A percentile compares a stretch with the other conserved stretches of the same genome.
These are phyloP conservation scores for Hemiprocne comata DNA, from an alignment of 2,113 vertebrate species.

Conservation along the genomic window DNA sequence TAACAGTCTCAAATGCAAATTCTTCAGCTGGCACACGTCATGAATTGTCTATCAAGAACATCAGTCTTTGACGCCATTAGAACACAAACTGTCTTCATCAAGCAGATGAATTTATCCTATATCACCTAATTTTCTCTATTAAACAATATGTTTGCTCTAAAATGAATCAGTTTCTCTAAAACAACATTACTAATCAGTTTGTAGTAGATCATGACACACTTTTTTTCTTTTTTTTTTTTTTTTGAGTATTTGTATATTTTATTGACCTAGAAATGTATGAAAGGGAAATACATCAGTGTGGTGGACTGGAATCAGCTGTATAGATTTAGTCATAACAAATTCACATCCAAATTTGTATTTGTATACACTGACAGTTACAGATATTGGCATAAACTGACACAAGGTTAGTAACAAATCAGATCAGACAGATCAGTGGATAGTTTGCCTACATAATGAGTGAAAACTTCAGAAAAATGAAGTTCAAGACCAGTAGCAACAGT, in stretches of 20 bases:
- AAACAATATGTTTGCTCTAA: background rate
- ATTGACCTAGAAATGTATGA: background rate
- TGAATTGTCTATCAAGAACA: background rate
- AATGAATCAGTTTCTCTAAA: background rate
- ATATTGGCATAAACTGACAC: background rate
- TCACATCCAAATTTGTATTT: background rate
- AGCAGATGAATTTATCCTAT: background rate
- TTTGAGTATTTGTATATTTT: background rate
- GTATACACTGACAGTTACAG: background rate
- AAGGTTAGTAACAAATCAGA: background rate
- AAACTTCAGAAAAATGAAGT: background rate
- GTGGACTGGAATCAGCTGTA: background rate
- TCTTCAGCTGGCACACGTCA: background rate
- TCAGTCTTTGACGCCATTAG: background rate
- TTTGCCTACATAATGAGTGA: background rate
- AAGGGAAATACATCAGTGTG: background rate
- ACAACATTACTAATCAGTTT: background rate
- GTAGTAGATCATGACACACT: background rate
- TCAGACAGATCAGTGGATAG: background rate
- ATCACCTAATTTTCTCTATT: background rate
- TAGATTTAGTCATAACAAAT: background rate
- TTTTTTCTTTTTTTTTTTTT: background rate
- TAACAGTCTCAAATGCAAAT: background rate
- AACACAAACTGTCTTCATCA: background rate
- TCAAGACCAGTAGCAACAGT: background rate